Conservation (phyloP, 2,888 invertebrate species). For the Acheta domesticus region DNA sequence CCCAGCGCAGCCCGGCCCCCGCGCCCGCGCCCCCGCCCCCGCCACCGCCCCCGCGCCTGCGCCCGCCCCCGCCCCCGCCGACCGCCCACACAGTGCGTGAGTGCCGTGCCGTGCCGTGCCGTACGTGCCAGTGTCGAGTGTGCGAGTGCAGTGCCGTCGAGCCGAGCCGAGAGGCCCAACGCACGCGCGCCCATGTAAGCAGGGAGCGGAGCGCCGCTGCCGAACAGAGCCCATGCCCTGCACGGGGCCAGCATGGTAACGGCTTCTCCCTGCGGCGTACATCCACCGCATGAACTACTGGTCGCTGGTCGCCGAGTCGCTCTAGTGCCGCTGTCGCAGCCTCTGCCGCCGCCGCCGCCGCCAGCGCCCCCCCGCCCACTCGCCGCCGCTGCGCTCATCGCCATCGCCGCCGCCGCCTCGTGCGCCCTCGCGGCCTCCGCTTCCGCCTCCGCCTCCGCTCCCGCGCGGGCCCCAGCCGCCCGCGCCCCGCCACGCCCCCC, state of each 20-base stretch:
- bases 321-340: not conserved
- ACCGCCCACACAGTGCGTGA: not conserved
- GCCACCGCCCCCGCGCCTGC: not conserved
- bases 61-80: not conserved
- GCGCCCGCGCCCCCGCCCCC: not conserved
- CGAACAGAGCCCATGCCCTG: slow-evolving; percentile 29
- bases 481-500: slow-evolving; percentile 23
- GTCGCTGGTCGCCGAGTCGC: slow-evolving; percentile 35
- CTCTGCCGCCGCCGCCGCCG: not conserved
- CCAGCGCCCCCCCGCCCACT: not conserved
- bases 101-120: too few relatives aligned
- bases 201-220: not conserved
- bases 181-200: too few relatives aligned
- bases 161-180: too few relatives aligned
- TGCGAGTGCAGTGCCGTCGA: too few relatives aligned
- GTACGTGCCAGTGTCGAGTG: too few relatives aligned
- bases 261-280: slow-evolving; percentile 43
- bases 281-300: slow-evolving; percentile 54
- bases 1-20: slow-evolving; percentile 27
- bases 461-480: slow-evolving; percentile 42
- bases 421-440: slow-evolving; percentile 32
- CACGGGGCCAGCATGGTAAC: slow-evolving; percentile 34
- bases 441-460: slow-evolving; percentile 26
- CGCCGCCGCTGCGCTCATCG: not conserved
- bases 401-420: not conserved